phyloP scores from a whole-genome alignment of 23 tunicate genomes.

The Aplidium turbinatum region DNA sequence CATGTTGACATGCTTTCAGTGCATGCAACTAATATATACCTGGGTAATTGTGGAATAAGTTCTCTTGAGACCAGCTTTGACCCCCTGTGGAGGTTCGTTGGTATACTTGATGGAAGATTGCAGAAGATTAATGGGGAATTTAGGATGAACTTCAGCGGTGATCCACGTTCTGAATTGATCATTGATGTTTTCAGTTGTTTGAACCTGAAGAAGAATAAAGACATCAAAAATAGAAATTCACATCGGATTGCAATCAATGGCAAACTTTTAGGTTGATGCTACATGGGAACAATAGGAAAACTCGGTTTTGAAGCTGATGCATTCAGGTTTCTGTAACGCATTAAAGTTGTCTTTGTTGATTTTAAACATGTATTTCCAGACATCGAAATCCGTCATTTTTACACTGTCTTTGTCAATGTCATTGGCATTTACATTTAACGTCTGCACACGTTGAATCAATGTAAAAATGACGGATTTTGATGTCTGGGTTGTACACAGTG shows the following conservation, averaged over 20 bases:
- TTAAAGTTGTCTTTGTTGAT: too few relatives aligned
- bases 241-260: too few relatives aligned
- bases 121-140: constrained; percentile 97
- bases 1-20: neutral
- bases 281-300: neutral
- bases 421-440: too few relatives aligned
- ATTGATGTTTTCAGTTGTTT: constrained; percentile 79
- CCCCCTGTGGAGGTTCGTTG: constrained; percentile 99
- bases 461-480: too few relatives aligned
- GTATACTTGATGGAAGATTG: constrained; percentile 98
- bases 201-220: constrained; percentile 53
- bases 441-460: too few relatives aligned
- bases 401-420: too few relatives aligned
- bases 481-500: too few relatives aligned
- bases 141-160: constrained; percentile 97
- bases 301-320: neutral
- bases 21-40: constrained; percentile 32
- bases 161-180: constrained; percentile 92
- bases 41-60: constrained; percentile 88
- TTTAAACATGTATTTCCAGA: too few relatives aligned
- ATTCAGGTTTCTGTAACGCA: too few relatives aligned
- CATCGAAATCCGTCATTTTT: too few relatives aligned
- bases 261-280: too few relatives aligned
- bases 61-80: constrained; percentile 95
- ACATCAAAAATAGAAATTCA: too few relatives aligned